Percentiles rank a stretch among this genome's conserved stretches.
Conservation (phyloP, 2,113 vertebrate species). For the Zosterops lateralis region DNA sequence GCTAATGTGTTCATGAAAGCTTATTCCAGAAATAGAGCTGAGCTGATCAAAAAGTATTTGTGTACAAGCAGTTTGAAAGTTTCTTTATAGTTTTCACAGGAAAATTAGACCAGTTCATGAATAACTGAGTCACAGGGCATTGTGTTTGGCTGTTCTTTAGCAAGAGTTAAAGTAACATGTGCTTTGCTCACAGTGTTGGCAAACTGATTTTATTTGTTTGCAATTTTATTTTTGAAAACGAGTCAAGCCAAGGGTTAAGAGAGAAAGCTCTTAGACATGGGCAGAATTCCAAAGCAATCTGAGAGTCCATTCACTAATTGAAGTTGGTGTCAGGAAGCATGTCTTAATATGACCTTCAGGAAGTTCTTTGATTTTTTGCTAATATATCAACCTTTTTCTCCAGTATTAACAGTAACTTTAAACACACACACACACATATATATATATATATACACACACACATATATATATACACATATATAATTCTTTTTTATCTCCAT, state of each 20-base stretch:
- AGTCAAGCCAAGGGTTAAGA: background rate
- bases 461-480: background rate
- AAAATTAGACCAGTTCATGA: background rate
- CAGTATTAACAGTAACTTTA: background rate
- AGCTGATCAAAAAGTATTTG: background rate
- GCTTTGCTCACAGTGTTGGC: background rate
- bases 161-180: background rate
- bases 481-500: background rate
- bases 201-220: background rate
- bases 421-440: too few species aligned
- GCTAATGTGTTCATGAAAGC: background rate
- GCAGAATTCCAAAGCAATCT: slow-evolving; percentile 21
- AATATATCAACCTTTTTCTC: background rate
- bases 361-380: slow-evolving; percentile 30
- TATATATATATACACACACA: background rate
- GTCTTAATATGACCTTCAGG: slow-evolving; percentile 10
- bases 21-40: background rate
- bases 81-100: background rate
- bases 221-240: background rate
- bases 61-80: background rate
- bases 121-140: background rate
- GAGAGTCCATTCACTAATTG: background rate
- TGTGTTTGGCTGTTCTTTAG: background rate
- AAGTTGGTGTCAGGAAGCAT: background rate
- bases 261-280: background rate